Base-by-base conservation (phyloP, 2,113 vertebrate genomes). In the Ariopsis seemanni region DNA sequence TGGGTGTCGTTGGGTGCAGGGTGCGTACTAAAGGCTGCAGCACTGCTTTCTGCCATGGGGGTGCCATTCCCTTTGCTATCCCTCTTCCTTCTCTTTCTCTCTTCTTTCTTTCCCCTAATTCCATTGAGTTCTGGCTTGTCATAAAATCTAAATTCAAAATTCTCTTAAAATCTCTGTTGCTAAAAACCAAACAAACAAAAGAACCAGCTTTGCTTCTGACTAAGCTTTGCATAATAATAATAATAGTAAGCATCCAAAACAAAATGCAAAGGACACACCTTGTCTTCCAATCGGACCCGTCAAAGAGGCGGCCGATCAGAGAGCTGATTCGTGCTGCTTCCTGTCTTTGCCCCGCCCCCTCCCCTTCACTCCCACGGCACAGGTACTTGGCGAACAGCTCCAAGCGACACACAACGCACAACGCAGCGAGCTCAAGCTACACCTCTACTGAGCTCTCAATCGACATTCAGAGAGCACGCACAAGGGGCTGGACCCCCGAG, bases 361-460 rank as follows among this genome's bases (percentile, higher is more conserved):
- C 79, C 79, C 79, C 79, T 82, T 82, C 79, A 82, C 74, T 58
- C 75, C 52, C 83, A 83, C 92, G 94, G 93, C 94, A 90, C 96
- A 99, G 98, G 96, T 99, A 99, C 97, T 96, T 99, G 97, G 97
- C 98, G 96, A 99, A 99, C 97, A 97, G 98, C 96, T 97, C 96
- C 96, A 99, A 99, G 96, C 97, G 98, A 91, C 98, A 99, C 95
- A 99, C 98, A 94, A 97, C 98, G 96, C 95, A 95, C 91, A 96
- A 96, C 90, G 93, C 93, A 93, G 97, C 94, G 96, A 98, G 97
- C 95, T 97, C 95, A 94, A 94, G 97, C 95, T 96, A 94, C 92
- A 93, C 93, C 60, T 78, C 96, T 93, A 95, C 95, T 92, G 97
- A 99, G 96, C 96, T 98, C 94, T 96, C 97, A 89, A 95, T 97